Conservation (phyloP, 2,888 invertebrate genomes). For the Oligia strigilis region DNA sequence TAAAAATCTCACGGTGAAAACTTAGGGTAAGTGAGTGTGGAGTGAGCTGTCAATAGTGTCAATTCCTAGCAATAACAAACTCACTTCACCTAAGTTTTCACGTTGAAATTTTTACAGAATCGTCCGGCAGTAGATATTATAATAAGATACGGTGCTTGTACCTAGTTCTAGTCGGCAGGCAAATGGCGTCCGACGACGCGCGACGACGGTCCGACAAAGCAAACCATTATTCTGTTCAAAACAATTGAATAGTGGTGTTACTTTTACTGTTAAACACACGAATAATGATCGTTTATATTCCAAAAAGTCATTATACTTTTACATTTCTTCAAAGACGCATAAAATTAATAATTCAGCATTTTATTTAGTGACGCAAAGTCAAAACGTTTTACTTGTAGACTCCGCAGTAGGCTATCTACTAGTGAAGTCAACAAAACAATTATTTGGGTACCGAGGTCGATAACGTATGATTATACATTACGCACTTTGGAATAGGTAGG, state of each 20-base stretch:
- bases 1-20: too few relatives aligned
- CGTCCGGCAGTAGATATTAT: not conserved
- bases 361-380: not conserved
- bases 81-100: too few relatives aligned
- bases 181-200: too few relatives aligned
- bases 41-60: too few relatives aligned
- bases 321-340: conserved; percentile 19
- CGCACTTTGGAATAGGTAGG: not conserved
- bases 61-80: too few relatives aligned
- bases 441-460: not conserved
- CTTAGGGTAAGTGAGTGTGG: too few relatives aligned
- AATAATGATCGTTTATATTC: not conserved
- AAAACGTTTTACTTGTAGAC: not conserved
- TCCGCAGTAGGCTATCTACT: not conserved
- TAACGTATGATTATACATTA: conserved; percentile 4
- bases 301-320: conserved; percentile 15
- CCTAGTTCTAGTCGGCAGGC: too few relatives aligned
- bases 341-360: conserved; percentile 3
- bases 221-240: conserved; percentile 3
- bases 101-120: too few relatives aligned
- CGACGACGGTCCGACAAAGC: not conserved
- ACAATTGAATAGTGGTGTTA: not conserved
- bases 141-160: not conserved
- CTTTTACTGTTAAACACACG: conserved; percentile 17
- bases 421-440: not conserved